Conservation (phyloP, 2,888 invertebrate genomes). For the Thera britannica region DNA sequence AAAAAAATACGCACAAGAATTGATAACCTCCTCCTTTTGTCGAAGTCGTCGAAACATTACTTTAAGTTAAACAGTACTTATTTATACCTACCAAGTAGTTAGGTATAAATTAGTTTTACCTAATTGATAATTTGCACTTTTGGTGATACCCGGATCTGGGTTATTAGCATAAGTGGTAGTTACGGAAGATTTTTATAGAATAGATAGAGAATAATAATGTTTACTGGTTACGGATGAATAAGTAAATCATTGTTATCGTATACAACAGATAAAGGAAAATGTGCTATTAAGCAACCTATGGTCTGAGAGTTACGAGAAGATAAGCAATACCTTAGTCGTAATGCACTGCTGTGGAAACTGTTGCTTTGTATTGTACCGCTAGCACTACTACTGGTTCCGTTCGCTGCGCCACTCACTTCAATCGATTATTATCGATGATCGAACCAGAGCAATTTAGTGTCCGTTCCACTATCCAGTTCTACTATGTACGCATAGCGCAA, state of each 20-base stretch:
- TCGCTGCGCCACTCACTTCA: constrained; percentile 58
- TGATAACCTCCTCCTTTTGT: too few relatives aligned
- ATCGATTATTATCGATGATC: constrained; percentile 66
- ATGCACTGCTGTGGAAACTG: constrained; percentile 60
- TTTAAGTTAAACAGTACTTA: too few relatives aligned
- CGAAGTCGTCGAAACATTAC: too few relatives aligned
- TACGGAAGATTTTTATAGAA: constrained; percentile 5
- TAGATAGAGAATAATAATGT: neutral
- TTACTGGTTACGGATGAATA: constrained; percentile 6
- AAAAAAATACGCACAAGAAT: too few relatives aligned
- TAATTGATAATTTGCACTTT: constrained; percentile 3
- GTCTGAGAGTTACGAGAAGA: constrained; percentile 15
- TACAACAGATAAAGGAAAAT: constrained; percentile 7
- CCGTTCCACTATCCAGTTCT: constrained; percentile 49
- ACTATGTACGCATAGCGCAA: constrained; percentile 31
- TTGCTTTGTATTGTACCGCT: constrained; percentile 70
- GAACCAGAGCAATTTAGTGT: constrained; percentile 57
- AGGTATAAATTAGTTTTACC: neutral
- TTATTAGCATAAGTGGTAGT: constrained; percentile 24
- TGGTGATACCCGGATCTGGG: constrained; percentile 24
- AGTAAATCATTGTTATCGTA: constrained; percentile 16
- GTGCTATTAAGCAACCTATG: constrained; percentile 22
- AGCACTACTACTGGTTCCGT: constrained; percentile 71
- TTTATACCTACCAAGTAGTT: too few relatives aligned
- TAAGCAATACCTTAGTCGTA: constrained; percentile 26